phyloP scores from a whole-genome alignment of 2,888 invertebrate genomes.

The Zele albiditarsus region DNA sequence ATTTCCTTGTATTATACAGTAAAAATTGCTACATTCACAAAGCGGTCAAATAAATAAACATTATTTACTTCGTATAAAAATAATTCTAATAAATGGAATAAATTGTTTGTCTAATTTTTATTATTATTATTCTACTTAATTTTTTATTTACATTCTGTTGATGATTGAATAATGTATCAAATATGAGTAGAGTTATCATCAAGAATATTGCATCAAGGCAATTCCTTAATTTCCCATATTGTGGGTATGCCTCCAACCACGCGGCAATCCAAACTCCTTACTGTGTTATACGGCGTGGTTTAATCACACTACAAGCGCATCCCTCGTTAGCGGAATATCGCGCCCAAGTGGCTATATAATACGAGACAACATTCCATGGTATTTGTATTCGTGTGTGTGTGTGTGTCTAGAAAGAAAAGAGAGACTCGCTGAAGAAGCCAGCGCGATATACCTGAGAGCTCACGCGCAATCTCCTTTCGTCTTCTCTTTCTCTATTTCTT shows the following conservation, averaged over 20 bases:
- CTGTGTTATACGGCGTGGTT: conserved; percentile 70
- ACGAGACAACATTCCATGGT: conserved; percentile 67
- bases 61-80: no score
- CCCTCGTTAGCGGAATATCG: conserved; percentile 72
- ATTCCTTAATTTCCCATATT: conserved; percentile 55
- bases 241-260: conserved; percentile 30
- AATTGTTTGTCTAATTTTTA: no score
- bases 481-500: background rate
- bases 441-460: conserved; percentile 36
- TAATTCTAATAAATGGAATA: background rate
- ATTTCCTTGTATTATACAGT: no score
- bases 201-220: conserved; percentile 29
- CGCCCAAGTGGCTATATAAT: conserved; percentile 67
- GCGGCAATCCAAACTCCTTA: conserved; percentile 58
- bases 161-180: background rate
- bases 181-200: background rate
- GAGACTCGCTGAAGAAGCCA: conserved; percentile 22
- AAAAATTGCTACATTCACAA: no score
- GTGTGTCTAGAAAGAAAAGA: background rate
- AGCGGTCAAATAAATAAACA: no score
- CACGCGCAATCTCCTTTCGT: background rate
- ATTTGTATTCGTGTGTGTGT: conserved; percentile 8
- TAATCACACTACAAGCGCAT: conserved; percentile 72
- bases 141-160: background rate
- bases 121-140: no score